A percentile compares a stretch with the other conserved stretches of the same genome.
Conservation (phyloP, 2,797 vertebrate genomes). For the Gouania willdenowi region DNA sequence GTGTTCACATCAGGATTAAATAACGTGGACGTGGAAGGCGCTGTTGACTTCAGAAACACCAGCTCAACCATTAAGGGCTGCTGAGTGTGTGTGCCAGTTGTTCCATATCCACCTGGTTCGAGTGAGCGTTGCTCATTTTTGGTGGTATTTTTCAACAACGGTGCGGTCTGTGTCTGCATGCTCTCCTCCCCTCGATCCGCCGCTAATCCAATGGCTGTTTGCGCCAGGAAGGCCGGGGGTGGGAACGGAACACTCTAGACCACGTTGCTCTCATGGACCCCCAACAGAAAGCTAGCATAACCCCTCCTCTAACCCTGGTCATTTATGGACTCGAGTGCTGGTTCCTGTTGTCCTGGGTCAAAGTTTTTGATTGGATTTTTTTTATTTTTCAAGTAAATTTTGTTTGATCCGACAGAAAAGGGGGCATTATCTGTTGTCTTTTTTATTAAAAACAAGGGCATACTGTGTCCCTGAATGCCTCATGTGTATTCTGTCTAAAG, state of each 20-base stretch:
- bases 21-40: neutral
- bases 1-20: neutral
- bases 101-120: slow-evolving; percentile 6
- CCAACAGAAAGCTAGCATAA: slow-evolving; percentile 38
- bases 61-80: too few species aligned
- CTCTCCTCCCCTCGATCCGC: slow-evolving; percentile 70
- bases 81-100: neutral
- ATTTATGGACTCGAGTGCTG: slow-evolving; percentile 41
- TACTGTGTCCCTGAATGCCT: too few species aligned
- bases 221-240: slow-evolving; percentile 70
- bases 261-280: slow-evolving; percentile 57
- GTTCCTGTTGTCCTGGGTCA: slow-evolving; percentile 17
- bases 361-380: too few species aligned
- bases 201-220: slow-evolving; percentile 78
- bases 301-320: slow-evolving; percentile 20
- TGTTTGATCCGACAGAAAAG: too few species aligned
- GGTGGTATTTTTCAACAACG: slow-evolving; percentile 65
- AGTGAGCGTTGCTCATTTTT: slow-evolving; percentile 40
- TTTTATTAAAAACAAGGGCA: too few species aligned
- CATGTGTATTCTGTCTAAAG: too few species aligned
- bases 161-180: slow-evolving; percentile 74
- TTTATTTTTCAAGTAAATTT: too few species aligned
- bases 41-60: neutral
- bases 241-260: slow-evolving; percentile 62
- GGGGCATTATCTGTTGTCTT: too few species aligned